Conservation (phyloP, 2,113 vertebrate species). For the Cyanocitta stelleri region DNA sequence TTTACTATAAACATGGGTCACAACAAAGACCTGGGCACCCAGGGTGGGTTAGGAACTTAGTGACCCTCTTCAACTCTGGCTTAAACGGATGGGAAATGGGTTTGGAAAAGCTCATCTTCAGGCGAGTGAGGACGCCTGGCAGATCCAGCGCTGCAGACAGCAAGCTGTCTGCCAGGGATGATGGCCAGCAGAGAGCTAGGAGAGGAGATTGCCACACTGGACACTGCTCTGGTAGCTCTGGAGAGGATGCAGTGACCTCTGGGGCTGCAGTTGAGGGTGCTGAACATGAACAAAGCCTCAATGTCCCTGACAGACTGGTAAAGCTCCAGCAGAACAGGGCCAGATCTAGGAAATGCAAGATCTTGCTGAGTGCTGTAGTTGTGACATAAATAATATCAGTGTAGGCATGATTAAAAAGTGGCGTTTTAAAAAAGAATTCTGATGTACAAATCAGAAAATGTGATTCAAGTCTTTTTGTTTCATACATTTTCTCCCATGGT, state of each 20-base stretch:
- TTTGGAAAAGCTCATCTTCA: not conserved
- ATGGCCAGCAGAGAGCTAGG: not conserved
- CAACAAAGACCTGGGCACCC: not conserved
- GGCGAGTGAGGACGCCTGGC: not conserved
- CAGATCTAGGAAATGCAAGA: not conserved
- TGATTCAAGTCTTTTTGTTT: not conserved
- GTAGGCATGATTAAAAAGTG: not conserved
- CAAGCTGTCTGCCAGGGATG: not conserved
- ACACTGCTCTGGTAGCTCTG: not conserved
- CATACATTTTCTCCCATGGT: not conserved
- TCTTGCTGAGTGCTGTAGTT: not conserved
- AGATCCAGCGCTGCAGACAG: not conserved
- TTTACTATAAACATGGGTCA: not conserved
- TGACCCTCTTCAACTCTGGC: not conserved
- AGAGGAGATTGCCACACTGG: not conserved
- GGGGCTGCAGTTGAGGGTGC: not conserved
- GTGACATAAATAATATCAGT: rapidly evolving
- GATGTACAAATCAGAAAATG: not conserved
- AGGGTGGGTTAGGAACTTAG: not conserved
- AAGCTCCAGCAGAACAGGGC: not conserved
- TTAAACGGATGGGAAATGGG: not conserved
- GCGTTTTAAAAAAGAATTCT: not conserved
- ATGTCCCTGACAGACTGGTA: not conserved
- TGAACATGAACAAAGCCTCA: rapidly evolving
- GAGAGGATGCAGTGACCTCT: not conserved